Base-by-base conservation (phyloP, 2,113 vertebrate species). In the Dromaius novaehollandiae region DNA sequence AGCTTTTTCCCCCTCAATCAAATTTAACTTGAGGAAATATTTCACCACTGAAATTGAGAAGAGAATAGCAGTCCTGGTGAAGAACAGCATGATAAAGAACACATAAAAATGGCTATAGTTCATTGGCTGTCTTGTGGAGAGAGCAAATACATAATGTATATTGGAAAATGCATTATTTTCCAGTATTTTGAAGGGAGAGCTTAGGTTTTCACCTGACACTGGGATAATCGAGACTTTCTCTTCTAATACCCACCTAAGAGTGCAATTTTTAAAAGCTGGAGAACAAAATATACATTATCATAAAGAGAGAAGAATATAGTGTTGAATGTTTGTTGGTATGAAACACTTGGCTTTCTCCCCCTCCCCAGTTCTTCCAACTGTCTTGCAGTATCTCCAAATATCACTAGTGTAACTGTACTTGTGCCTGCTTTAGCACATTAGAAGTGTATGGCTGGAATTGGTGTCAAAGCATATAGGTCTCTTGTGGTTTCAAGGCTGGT, bases 371-470 rank as follows among this genome's bases (percentile, higher is more conserved):
- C 11, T 86, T 78, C 32, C 22, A 10, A 2, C 4, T 88, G 65
- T 68, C 21, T 69, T 55, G 21, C 32, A 5, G 17, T 60, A 75
- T 20, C 14, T 89, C 11, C 20, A 28, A 12, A 7, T 38, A 51
- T 51, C 28, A 25, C 7, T 2, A 25, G 1, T 61, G 13, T 71
- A 68, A 55, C 0, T 0, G 12, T 26, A 14, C 20, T 75, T 65
- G 11, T 3, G 2, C 22, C n/a, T 40, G 42, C 60, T 79, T 81
- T 79, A 78, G 83, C 86, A 42, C 4, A 28, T 71, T 6, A 60
- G 38, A 51, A 65, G 12, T 6, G 4, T 65, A 6, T 82, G 55
- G 7, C 64, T 89, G n/a, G 32, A 74, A 17, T 66, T 63, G 21
- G 22, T 36, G 18, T 82, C 51, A 82, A 75, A 46, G 7, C 40